A percentile compares a stretch with the other conserved stretches of the same genome.
These are phyloP conservation scores for Vanessa cardui DNA, from an alignment of 2,888 invertebrate species.

Conservation along the genomic window DNA sequence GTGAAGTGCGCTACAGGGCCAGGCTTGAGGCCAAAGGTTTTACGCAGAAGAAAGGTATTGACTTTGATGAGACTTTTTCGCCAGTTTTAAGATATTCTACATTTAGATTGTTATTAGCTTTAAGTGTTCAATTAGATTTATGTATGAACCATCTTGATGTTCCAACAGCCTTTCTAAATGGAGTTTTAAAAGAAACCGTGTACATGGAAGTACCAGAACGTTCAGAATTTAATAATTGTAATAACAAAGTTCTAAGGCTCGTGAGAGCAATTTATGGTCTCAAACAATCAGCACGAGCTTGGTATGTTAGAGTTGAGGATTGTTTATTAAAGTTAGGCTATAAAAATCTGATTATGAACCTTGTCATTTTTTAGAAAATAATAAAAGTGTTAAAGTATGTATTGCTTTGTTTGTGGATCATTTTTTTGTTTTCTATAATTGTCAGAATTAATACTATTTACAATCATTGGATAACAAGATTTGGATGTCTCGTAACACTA, in stretches of 20 bases:
- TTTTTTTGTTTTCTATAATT: too few relatives aligned
- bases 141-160: slow-evolving; percentile 38
- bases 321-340: slow-evolving; percentile 34
- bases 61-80: slow-evolving; percentile 37
- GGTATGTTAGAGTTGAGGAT: slow-evolving; percentile 24
- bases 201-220: slow-evolving; percentile 34
- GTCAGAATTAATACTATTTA: too few relatives aligned
- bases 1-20: slow-evolving; percentile 29
- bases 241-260: slow-evolving; percentile 28
- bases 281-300: slow-evolving; percentile 36
- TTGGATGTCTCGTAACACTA: too few relatives aligned
- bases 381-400: too few relatives aligned
- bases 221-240: slow-evolving; percentile 19
- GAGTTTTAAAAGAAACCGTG: slow-evolving; percentile 28
- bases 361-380: too few relatives aligned
- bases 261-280: slow-evolving; percentile 38
- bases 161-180: slow-evolving; percentile 37
- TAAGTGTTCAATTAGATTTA: slow-evolving; percentile 31
- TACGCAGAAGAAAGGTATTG: slow-evolving; percentile 33
- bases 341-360: slow-evolving; percentile 32
- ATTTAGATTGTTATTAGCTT: slow-evolving; percentile 34
- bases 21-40: slow-evolving; percentile 37
- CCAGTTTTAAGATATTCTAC: slow-evolving; percentile 35
- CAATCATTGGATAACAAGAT: too few relatives aligned
- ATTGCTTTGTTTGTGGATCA: too few relatives aligned